These are phyloP conservation scores for Siniperca chuatsi DNA, from an alignment of 2,113 vertebrate species.

Conservation along the genomic window DNA sequence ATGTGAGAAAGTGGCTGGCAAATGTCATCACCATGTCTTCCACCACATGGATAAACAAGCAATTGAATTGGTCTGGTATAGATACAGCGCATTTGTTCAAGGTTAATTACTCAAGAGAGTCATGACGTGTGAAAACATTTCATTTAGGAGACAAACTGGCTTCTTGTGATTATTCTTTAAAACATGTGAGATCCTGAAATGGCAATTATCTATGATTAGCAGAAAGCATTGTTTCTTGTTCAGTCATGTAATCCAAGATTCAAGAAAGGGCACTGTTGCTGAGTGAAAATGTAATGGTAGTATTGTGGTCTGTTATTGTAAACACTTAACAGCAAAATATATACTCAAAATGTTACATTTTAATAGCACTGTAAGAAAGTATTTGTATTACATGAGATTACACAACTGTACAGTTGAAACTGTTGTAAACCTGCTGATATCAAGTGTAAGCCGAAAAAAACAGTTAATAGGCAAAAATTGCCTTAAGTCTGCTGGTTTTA, in stretches of 20 bases:
- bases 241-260: not conserved
- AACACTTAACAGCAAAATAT: not conserved
- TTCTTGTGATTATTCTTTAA: not conserved
- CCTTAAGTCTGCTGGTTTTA: not conserved
- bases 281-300: not conserved
- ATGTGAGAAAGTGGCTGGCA: conserved; percentile 12
- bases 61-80: conserved; percentile 17
- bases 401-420: not conserved
- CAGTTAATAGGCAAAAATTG: no score
- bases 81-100: conserved; percentile 17
- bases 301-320: not conserved
- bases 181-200: not conserved
- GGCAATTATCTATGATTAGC: not conserved
- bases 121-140: conserved; percentile 5
- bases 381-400: no score
- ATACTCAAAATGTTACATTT: not conserved
- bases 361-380: not conserved
- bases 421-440: not conserved
- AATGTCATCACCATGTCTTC: conserved; percentile 36
- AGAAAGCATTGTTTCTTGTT: not conserved
- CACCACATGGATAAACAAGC: conserved; percentile 32
- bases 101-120: conserved; percentile 1
- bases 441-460: not conserved
- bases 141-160: not conserved
- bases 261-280: not conserved